A percentile compares a stretch with the other conserved stretches of the same genome.
Conservation (phyloP, 2,888 invertebrate genomes). For the Mimachlamys varia region DNA sequence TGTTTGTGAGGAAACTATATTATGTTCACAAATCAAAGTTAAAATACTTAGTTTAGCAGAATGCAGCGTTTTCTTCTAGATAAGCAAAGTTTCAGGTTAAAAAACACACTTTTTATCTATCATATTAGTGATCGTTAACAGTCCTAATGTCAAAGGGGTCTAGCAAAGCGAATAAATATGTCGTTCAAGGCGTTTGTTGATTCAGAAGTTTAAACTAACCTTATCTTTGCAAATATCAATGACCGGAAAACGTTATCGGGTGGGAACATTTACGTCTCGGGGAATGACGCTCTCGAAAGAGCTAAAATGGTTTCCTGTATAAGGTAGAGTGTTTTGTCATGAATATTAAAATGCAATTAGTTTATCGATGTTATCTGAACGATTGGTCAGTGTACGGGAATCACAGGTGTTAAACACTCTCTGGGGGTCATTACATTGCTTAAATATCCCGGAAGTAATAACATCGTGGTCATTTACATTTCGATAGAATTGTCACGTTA, state of each 20-base stretch:
- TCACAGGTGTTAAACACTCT: background rate
- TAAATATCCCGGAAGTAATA: background rate
- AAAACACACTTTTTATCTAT: no score
- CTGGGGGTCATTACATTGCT: background rate
- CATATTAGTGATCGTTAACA: no score
- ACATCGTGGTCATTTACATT: background rate
- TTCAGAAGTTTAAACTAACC: background rate
- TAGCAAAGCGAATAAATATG: no score
- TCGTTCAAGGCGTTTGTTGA: no score
- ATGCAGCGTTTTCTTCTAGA: no score
- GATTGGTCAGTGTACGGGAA: background rate
- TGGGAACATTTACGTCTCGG: background rate
- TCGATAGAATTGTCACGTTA: background rate
- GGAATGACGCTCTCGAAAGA: no score
- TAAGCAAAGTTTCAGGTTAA: no score
- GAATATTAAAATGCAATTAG: background rate
- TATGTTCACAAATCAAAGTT: no score
- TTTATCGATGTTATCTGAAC: background rate
- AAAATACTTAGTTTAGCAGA: no score
- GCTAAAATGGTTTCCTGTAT: background rate
- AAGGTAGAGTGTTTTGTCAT: background rate
- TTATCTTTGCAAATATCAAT: background rate
- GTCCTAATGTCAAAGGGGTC: no score
- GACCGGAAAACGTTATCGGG: background rate
- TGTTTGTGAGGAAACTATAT: no score